Evolutionary conservation across 2,888 invertebrate genomes (phyloP), one percentile per base, ranked within the genome.

Genomic region (Andrena trimmerana): DNA sequence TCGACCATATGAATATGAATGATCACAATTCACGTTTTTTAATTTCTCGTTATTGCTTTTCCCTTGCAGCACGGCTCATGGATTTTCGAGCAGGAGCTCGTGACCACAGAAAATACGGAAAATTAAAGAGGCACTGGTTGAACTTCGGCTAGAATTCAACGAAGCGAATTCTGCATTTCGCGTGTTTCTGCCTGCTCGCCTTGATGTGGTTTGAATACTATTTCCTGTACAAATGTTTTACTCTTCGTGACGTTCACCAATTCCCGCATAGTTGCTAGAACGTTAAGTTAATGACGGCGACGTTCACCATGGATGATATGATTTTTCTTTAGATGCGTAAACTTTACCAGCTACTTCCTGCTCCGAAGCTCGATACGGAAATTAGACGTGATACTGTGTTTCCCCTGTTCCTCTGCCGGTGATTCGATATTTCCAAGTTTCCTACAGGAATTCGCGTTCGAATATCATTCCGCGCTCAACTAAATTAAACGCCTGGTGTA

Each of bases 171-270:
- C 20, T 10, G 10, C 7, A 33, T 54, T 75, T 68, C 54, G 1
- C 24, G 24, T 50, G 7, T 48, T 48, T 16, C 33, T 10, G 10
- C 50, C 16, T 5, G 4, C 20, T 42, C 4, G 0, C 54, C 63
- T 78, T 68, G 52, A 74, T 48, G 75, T 27, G 68, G 42, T 29
- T 20, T 4, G 20, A 13, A 33, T 52, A 31, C 20, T 68, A 33
- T 75, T 75, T 63, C 24, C 54, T 52, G 2, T 33, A 42, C n/a
- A 27, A 36, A 54, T 75, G 29, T 69, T 63, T 69, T 76, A 54
- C 33, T 16, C 3, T 10, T 69, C 13, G 29, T 16, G 29, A 50
- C 2, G 29, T 66, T 74, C 50, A 62, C 54, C 54, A 57, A 42
- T 16, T 67, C 7, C n/a, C 59, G 33, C 33, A 42, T 13, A 42